Evolutionary conservation across 2,113 vertebrate genomes (phyloP), one percentile per base, ranked within the genome.

Genomic region (Axis porcinus): DNA sequence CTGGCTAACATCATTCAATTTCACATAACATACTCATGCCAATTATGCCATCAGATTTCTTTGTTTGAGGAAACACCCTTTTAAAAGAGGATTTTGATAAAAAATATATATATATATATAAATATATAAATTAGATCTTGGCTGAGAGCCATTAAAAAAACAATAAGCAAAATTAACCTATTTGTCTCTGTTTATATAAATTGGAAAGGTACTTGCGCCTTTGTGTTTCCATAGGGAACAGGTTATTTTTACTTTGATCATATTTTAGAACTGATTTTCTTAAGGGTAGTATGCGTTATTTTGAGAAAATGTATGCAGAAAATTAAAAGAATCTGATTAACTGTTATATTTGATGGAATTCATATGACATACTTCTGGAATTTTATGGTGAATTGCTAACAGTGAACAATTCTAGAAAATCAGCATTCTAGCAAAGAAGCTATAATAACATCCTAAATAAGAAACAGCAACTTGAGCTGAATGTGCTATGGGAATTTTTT

Each of bases 271-370:
- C 43, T 62, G 62, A 95, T 96, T 97, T 97, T 95, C 86, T 98
- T 92, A 97, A 97, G 86, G 45, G 87, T 85, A 90, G 23, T 96
- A 50, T 91, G 83, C 78, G 50, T 94, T 98, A 98, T 96, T 97
- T 97, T 96, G 55, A 93, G 89, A 96, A 98, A 98, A 97, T 97
- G 12, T 96, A 97, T 96, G 89, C 95, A 97, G 30, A 97, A 45
- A 98, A 97, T 97, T 97, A 96, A 97, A 97, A 88, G 79, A 95
- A 98, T 94, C 88, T 95, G 87, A 97, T 98, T 95, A 97, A 83
- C 83, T 97, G 52, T 90, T 93, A 52, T 85, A 95, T 97, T 87
- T 55, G 54, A 95, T 96, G 93, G 95, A 92, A 88, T 97, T 95
- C 86, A 74, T 84, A 70, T 95, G 96, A 94, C 58, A 97, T 55